A percentile compares a stretch with the other conserved stretches of the same genome.
phyloP scores from a whole-genome alignment of 1,140 invertebrate species.

The Anadara kagoshimensis region DNA sequence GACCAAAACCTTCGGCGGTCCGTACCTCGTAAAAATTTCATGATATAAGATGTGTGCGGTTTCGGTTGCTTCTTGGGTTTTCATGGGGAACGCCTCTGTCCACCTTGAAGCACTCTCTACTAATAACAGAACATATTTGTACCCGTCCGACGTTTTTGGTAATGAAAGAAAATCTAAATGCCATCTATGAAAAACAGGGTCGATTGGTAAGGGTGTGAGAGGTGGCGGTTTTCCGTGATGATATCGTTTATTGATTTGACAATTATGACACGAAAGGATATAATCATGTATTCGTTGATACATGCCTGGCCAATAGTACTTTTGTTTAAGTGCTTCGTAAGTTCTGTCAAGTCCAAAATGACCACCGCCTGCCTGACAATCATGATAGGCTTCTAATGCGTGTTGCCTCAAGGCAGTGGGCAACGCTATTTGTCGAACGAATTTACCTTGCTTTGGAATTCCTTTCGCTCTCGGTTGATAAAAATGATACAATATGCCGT shows the following conservation, averaged over 20 bases:
- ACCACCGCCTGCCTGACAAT: too few relatives aligned
- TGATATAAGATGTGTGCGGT: slow-evolving; percentile 35
- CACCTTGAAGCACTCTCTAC: slow-evolving; percentile 45
- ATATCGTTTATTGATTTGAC: slow-evolving; percentile 29
- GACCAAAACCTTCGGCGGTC: slow-evolving; percentile 31
- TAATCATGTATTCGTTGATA: slow-evolving; percentile 33
- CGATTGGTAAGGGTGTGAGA: slow-evolving; percentile 30
- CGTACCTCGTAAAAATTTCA: slow-evolving; percentile 41
- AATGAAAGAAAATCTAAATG: slow-evolving; percentile 47
- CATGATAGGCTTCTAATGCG: slow-evolving; percentile 35
- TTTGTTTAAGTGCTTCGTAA: slow-evolving; percentile 15
- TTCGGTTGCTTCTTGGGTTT: slow-evolving; percentile 38
- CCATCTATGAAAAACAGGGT: slow-evolving; percentile 34
- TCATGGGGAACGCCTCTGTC: slow-evolving; percentile 40
- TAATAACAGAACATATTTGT: slow-evolving; percentile 42
- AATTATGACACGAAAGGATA: slow-evolving; percentile 28
- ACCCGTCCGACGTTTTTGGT: slow-evolving; percentile 29
- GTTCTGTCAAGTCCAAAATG: slow-evolving; percentile 34
- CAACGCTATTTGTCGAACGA: slow-evolving; percentile 24
- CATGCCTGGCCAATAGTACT: slow-evolving; percentile 38
- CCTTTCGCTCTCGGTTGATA: slow-evolving; percentile 30
- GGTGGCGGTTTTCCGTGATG: slow-evolving; percentile 20
- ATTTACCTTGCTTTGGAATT: slow-evolving; percentile 12
- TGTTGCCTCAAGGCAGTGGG: slow-evolving; percentile 32
- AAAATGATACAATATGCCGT: slow-evolving; percentile 36